Base-by-base conservation (phyloP, 2,888 invertebrate species). In the Cataglyphis cursor region DNA sequence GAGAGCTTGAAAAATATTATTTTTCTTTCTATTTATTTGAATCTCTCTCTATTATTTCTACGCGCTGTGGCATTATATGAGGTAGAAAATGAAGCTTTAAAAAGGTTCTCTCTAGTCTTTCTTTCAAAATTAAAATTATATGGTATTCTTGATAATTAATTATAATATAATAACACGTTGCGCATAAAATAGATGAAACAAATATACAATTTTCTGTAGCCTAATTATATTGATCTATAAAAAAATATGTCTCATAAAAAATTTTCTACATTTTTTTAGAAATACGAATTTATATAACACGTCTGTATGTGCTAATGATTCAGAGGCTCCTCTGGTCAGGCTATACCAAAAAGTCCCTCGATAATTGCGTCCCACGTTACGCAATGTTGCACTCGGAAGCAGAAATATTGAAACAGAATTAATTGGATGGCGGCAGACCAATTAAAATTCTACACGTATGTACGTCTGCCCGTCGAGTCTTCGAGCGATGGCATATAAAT, bases 361-460 rank as follows among this genome's bases (percentile, higher is more conserved):
- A 76, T 66, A 66, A 86, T 75, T 68, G 59, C 41, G 28, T 41
- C 51, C 59, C 59, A 28, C 61, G 61, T 65, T 80, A 54, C 78
- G 78, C 82, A 68, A 54, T 72, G 61, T 70, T 80, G 44, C 62
- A 48, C 80, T 61, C 24, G 9, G 62, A 65, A 48, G 62, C 41
- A 59, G 31, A 78, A 74, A 84, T 81, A 74, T 85, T 51, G 73
- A 68, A 59, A 82, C 65, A n/a, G 72, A 85, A 87, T 87, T 88
- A 88, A 89, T 88, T 85, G 88, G 82, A 87, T 31, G 84, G 61
- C 54, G 81, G 80, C 76, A 59, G 41, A 81, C 85, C 88, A 88
- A 88, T 89, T 89, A 89, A 89, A 89, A 89, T 88, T 85, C 84
- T 66, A 66, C 81, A 85, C 68, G 81, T 48, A 62, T 31, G 31